Base-by-base conservation (phyloP, 1,140 invertebrate genomes). In the Oedothorax gibbosus region DNA sequence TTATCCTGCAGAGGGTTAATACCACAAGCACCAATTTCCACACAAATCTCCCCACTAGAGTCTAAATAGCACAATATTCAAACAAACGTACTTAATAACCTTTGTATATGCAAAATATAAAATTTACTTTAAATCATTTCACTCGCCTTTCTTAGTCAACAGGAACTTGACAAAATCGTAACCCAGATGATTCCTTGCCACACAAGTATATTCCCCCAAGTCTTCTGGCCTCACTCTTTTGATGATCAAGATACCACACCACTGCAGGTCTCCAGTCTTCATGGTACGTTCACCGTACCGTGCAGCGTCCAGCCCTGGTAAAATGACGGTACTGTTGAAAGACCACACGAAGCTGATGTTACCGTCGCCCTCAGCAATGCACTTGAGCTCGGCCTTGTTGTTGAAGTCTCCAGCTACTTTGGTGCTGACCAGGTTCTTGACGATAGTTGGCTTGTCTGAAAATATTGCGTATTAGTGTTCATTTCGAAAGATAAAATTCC, bases 151-250 rank as follows among this genome's bases (percentile, higher is more conserved):
- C 15, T 75, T 62, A n/a, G 81, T 83, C 15, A 87, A 49, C 15
- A 77, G 57, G 54, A 87, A 76, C 64, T 84, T 81, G 14, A 83
- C 49, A 65, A 84, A 91, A 88, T 94, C 93, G 82, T 94, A 93
- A 7, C 97, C 97, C 86, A 98, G 90, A 66, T 94, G 93, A 89
- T 99, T 99, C 62, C 93, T 92, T 0, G 96, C 97, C 0, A 93
- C 93, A 89, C 96, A 99, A 87, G 95, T 93, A 89, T 98, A 98
- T 66, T 92, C 92, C 0, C 96, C 97, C 88, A 98, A 98, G 91
- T 99, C 97, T 0, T 92, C 91, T 0, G 93, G 92, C 1, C 93
- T 92, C n/a, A 99, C 94, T 87, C 95, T 94, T 77, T 93, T 93
- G 56, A 99, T 94, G 18, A 93, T 92, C 12, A 99, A 90, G 5